phyloP scores from a whole-genome alignment of 2,888 invertebrate species.

The Hydrotaea diabolus region DNA sequence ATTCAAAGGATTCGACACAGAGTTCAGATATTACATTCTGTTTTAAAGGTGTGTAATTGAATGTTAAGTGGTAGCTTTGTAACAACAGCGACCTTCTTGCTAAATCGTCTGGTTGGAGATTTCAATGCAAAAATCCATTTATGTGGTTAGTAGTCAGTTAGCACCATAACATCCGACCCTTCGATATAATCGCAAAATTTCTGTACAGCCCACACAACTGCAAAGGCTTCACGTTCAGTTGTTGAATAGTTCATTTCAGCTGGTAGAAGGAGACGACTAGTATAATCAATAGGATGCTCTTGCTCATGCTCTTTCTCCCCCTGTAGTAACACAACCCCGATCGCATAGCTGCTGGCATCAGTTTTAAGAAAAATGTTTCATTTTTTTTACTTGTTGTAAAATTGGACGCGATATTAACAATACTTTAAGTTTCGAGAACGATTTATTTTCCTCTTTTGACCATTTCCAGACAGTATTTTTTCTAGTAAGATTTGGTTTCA shows the following conservation, averaged over 20 bases:
- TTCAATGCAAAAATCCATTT: constrained; percentile 79
- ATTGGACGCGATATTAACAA: constrained; percentile 35
- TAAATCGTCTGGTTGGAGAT: constrained; percentile 78
- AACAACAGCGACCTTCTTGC: constrained; percentile 80
- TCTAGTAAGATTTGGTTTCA: constrained; percentile 41
- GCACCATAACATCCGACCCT: constrained; percentile 78
- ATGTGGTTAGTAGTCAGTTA: constrained; percentile 74
- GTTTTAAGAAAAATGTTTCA: constrained; percentile 27
- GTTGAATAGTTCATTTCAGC: constrained; percentile 74
- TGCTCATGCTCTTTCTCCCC: constrained; percentile 69
- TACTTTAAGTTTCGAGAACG: not conserved
- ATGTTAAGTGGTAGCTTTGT: constrained; percentile 75
- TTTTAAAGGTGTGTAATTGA: constrained; percentile 77
- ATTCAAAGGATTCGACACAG: constrained; percentile 32
- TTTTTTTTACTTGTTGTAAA: constrained; percentile 23
- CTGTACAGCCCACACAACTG: constrained; percentile 74
- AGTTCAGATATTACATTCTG: constrained; percentile 70
- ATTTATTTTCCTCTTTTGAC: constrained; percentile 27
- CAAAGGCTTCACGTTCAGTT: constrained; percentile 75
- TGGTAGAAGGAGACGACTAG: constrained; percentile 36
- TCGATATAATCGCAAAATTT: constrained; percentile 78
- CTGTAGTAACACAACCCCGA: constrained; percentile 58
- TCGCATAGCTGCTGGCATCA: constrained; percentile 67
- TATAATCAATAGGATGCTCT: constrained; percentile 49
- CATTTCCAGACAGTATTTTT: not conserved